Evolutionary conservation across 2,113 vertebrate species (phyloP), one percentile per base, ranked within the genome.

Genomic region (Elgaria multicarinata): DNA sequence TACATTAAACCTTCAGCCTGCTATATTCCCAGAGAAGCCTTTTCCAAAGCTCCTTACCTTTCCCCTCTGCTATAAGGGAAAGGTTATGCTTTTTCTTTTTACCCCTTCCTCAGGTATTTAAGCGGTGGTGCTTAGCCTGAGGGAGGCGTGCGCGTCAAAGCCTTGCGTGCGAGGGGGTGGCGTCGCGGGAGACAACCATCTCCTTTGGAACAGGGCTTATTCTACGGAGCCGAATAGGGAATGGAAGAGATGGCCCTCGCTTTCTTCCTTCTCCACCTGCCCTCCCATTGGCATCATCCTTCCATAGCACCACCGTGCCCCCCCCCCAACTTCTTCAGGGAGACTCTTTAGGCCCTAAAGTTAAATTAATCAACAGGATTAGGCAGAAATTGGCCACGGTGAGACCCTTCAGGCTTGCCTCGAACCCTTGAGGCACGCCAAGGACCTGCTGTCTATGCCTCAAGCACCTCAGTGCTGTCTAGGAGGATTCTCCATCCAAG

Each of bases 351-450:
- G 92, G 64, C 93, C 93, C 94, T 69, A 26, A 89, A 94, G 94
- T 95, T 95, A 93, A 93, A 95, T 94, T 89, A 95, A 94, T 93
- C 96, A 92, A 86, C 89, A 93, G 96, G 95, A 95, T 96, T 93
- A 95, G 90, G 93, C 50, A 67, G 84, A 89, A 91, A 92, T 39
- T n/a, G 76, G 94, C 88, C 87, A 55, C 85, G 84, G 92, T 1
- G 79, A 89, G 91, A 75, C 94, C 90, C 91, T 84, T 89, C 93
- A 91, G 93, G 80, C 86, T 86, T 89, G 83, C 72, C 58, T 90
- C 80, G 82, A 89, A 90, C 90, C 92, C 82, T 91, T 91, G 53
- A n/a, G 20, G 83, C 80, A 64, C 83, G 22, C 85, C 44, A 4
- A 93, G 90, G 89, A 84, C 92, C 80, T 42, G 28, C 89, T 75